phyloP scores from a whole-genome alignment of 2,113 vertebrate genomes.

The Istiophorus platypterus region DNA sequence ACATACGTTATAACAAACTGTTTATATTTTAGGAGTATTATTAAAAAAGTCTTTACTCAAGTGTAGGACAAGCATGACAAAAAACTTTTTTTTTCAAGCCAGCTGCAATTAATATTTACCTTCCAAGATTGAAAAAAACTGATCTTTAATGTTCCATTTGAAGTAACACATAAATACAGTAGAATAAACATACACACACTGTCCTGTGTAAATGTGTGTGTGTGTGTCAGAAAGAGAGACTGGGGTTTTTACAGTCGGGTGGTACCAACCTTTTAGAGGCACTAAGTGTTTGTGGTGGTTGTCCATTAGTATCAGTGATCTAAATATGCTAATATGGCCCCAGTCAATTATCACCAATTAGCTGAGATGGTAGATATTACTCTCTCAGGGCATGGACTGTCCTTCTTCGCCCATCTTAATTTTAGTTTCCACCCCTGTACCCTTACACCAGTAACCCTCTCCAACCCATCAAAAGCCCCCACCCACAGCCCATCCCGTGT shows the following conservation, averaged over 20 bases:
- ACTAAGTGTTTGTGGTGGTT: constrained; percentile 81
- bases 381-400: constrained; percentile 75
- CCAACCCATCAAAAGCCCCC: neutral
- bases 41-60: neutral
- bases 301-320: constrained; percentile 81
- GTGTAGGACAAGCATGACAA: neutral
- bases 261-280: constrained; percentile 65
- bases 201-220: neutral
- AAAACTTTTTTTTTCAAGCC: constrained; percentile 4
- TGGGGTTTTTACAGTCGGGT: constrained; percentile 34
- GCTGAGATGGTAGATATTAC: constrained; percentile 75
- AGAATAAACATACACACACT: neutral
- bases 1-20: neutral
- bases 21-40: neutral
- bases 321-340: constrained; percentile 83
- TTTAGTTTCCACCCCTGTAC: constrained; percentile 71
- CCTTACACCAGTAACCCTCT: constrained; percentile 65
- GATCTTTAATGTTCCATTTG: neutral
- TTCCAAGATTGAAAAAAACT: neutral
- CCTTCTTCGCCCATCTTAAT: constrained; percentile 74
- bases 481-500: constrained; percentile 45
- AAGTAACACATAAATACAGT: neutral
- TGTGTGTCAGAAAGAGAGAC: neutral
- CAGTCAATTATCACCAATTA: constrained; percentile 83
- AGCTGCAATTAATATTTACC: neutral